Conservation (phyloP, 2,113 vertebrate genomes). For the Pterocles orientalis region DNA sequence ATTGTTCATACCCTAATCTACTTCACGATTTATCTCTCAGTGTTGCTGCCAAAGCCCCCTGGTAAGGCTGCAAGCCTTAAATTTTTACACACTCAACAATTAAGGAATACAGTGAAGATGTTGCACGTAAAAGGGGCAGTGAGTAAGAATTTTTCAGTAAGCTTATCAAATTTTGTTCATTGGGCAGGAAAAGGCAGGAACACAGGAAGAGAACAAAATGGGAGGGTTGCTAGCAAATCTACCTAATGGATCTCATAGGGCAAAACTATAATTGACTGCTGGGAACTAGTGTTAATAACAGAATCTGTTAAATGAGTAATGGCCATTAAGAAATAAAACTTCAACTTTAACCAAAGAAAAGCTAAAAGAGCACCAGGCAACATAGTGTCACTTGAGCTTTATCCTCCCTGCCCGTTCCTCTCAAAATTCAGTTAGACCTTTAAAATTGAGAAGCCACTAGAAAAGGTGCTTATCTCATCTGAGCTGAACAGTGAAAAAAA, state of each 20-base stretch:
- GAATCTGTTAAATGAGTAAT: background rate
- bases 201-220: background rate
- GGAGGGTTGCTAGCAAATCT: background rate
- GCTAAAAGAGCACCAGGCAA: background rate
- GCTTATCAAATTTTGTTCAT: slow-evolving; percentile 46
- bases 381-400: background rate
- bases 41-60: slow-evolving; percentile 22
- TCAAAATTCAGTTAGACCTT: background rate
- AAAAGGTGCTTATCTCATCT: background rate
- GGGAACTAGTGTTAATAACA: background rate
- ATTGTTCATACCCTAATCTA: background rate
- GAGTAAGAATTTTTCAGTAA: slow-evolving; percentile 33
- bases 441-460: background rate
- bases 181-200: background rate
- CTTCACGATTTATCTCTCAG: slow-evolving; percentile 26
- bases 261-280: background rate
- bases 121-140: background rate
- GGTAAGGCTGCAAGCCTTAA: slow-evolving; percentile 36
- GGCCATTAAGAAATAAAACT: background rate
- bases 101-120: slow-evolving; percentile 50
- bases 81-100: slow-evolving; percentile 19
- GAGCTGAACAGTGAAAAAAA: background rate
- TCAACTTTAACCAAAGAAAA: background rate
- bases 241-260: background rate
- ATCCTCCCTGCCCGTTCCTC: background rate